Evolutionary conservation across 2,797 vertebrate species (phyloP), one percentile per base, ranked within the genome.

Genomic region (Lophius americanus): DNA sequence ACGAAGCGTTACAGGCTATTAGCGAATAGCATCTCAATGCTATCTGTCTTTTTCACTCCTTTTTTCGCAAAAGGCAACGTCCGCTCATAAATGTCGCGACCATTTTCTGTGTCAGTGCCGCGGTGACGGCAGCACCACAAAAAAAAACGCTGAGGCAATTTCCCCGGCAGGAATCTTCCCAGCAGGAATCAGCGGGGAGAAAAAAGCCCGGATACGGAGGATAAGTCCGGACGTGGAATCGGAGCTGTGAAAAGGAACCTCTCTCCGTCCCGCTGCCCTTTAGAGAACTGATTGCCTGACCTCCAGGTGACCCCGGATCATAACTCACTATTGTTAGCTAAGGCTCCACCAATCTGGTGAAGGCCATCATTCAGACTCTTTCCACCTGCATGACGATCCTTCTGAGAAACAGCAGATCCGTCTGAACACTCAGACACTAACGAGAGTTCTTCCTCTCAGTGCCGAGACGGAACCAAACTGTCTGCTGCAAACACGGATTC

Each of bases 251-350:
- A 70, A 62, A 65, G 39, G 32, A 36, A 1, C 0, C 7, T 9
- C 2, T 44, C 38, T 51, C 13, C 23, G 33, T n/a, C 12, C 12
- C 38, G 23, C 64, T 63, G n/a, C 64, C 53, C 69, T 77, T 66
- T 47, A 33, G 48, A 55, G 70, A 67, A 73, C 54, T 70, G 70
- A 86, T 82, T 78, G 60, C 48, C 39, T 77, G 69, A 80, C 81
- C 77, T 48, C 2, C 6, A 51, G 6, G 11, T 53, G 72, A 81
- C 71, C 70, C 51, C 9, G 0, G 12, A 74, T 61, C 41, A 58
- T 68, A 75, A 75, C 68, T 49, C 41, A 54, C 13, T 39, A 55
- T 60, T 74, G 61, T 74, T 75, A 77, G 79, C 70, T 60, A 2
- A 41, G 10, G 42, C 73, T 57, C 59, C 36, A 51, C n/a, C 14